A percentile compares a stretch with the other conserved stretches of the same genome.
Conservation (phyloP, 2,888 invertebrate species). For the Dicycla oo region DNA sequence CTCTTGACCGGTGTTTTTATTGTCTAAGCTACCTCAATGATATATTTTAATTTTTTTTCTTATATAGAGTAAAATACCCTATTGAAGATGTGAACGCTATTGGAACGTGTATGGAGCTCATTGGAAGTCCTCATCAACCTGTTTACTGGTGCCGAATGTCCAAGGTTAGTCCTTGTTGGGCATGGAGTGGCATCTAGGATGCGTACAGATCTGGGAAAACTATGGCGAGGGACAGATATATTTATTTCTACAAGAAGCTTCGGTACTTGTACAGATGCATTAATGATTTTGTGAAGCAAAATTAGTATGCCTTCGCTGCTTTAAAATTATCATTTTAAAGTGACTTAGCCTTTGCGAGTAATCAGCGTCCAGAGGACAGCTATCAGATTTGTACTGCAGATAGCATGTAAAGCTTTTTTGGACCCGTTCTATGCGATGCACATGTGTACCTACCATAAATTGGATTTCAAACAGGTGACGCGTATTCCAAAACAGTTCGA, state of each 20-base stretch:
- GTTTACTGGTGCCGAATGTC: background rate
- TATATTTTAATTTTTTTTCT: no score
- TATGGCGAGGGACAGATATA: background rate
- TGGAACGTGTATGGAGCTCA: background rate
- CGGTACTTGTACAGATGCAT: background rate
- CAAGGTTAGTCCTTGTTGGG: background rate
- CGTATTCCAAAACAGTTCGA: slow-evolving; percentile 1
- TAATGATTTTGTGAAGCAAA: background rate
- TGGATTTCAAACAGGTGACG: slow-evolving; percentile 14
- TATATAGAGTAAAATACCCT: no score
- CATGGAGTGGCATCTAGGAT: background rate
- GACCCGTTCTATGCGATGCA: slow-evolving; percentile 4
- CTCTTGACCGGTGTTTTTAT: no score
- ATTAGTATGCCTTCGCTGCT: background rate
- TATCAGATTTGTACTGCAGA: slow-evolving; percentile 5
- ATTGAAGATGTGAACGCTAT: no score
- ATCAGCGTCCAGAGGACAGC: background rate
- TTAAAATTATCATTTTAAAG: background rate
- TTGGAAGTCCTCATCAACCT: background rate
- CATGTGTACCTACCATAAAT: slow-evolving; percentile 8
- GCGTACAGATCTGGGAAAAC: background rate
- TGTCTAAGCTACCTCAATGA: no score
- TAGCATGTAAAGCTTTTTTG: slow-evolving; percentile 24
- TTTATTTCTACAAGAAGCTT: background rate
- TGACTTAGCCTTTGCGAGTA: slow-evolving; percentile 8